Base-by-base conservation (phyloP, 2,797 vertebrate species). In the Malacoctenus gilli region DNA sequence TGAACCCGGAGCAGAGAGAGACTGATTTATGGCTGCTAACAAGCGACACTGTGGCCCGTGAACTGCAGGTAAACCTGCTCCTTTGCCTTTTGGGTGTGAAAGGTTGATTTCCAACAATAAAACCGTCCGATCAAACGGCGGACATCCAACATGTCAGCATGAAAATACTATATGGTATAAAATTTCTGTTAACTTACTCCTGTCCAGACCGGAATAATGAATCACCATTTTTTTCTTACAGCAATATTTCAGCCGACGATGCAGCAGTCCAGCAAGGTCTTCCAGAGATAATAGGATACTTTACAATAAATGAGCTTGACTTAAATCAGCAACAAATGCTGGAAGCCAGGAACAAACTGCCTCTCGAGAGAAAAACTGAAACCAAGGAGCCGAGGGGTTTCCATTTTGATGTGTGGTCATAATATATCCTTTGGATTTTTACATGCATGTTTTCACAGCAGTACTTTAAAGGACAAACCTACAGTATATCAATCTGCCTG, bases 21-120 rank as follows among this genome's bases (percentile, higher is more conserved):
- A 49, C 77, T 70, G 83, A 89, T 83, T 83, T 83, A 89, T 72
- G 16, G 58, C 55, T 12, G 20, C 61, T 72, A 85, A 82, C 61
- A 78, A 87, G 79, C 14, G 36, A 53, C 75, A 77, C 36, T 36
- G 63, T 53, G 58, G 78, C 59, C 36, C 40, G 57, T 73, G 53
- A 80, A 68, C 57, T 59, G 37, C 23, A 30, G 40, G 21, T 37
- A 57, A 41, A 25, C 14, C 15, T 50, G 25, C 53, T 22, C 56
- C 44, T 54, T 60, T 67, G 19, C 64, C 18, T 66, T 36, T 53
- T 47, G 43, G 22, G 13, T 59, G 38, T 47, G n/a, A 40, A 54
- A 49, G 10, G 18, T 68, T 65, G 40, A 54, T 60, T 69, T 41
- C 62, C 30, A 15, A 32, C 32, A 50, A 61, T 72, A 74, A 70